phyloP scores from a whole-genome alignment of 2,113 vertebrate species.

The Colossoma macropomum region DNA sequence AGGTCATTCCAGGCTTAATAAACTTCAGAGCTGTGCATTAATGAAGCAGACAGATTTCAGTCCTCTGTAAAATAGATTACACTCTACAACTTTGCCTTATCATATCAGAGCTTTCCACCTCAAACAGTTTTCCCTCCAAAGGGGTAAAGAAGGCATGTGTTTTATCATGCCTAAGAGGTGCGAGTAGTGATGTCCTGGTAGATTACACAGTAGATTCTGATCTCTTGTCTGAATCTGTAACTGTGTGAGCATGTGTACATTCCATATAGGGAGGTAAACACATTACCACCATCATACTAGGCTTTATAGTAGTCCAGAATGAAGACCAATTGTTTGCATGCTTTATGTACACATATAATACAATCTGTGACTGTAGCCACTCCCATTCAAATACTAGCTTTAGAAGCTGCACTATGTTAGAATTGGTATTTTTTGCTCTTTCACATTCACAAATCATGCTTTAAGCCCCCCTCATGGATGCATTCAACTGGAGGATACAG shows the following conservation, averaged over 20 bases:
- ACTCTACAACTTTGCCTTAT: not conserved
- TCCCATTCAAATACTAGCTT: too few species aligned
- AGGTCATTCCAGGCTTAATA: constrained; percentile 14
- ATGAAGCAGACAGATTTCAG: constrained; percentile 1
- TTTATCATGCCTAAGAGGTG: not conserved
- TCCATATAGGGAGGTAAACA: not conserved
- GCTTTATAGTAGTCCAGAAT: too few species aligned
- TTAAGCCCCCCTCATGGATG: too few species aligned
- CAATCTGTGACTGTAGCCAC: too few species aligned
- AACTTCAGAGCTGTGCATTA: not conserved
- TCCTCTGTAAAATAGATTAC: not conserved
- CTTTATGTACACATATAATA: too few species aligned
- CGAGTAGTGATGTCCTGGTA: not conserved
- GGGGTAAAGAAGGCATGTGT: not conserved
- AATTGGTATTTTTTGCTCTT: too few species aligned
- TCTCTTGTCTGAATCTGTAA: not conserved
- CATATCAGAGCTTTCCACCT: not conserved
- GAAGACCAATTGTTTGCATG: too few species aligned
- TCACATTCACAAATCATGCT: too few species aligned
- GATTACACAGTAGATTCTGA: not conserved
- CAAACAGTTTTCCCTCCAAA: not conserved
- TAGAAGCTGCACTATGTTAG: too few species aligned
- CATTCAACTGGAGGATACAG: too few species aligned
- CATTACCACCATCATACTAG: not conserved
- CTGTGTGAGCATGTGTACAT: not conserved